Conservation (phyloP, 2,797 vertebrate genomes). For the Huso huso region DNA sequence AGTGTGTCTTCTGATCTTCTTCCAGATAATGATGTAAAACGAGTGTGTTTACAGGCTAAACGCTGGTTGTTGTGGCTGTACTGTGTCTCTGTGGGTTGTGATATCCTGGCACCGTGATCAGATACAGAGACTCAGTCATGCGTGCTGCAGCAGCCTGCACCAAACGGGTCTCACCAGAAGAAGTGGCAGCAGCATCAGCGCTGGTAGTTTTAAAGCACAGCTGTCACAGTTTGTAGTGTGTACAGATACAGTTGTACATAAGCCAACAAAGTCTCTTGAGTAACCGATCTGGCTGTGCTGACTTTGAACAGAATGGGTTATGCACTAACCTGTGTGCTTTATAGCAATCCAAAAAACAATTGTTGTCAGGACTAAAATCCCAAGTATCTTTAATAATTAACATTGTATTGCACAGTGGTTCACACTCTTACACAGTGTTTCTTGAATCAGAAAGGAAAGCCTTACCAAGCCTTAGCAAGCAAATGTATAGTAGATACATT, state of each 20-base stretch:
- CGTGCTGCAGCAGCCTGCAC: background rate
- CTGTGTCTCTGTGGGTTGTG: constrained; percentile 38
- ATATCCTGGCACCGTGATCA: constrained; percentile 16
- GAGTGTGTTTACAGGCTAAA: constrained; percentile 74
- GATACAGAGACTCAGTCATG: constrained; percentile 11
- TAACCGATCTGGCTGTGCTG: constrained; percentile 38
- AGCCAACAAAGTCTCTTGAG: constrained; percentile 54
- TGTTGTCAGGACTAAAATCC: background rate
- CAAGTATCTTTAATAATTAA: background rate
- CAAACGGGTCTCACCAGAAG: constrained; percentile 3
- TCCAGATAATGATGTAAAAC: constrained; percentile 77
- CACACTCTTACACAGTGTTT: too few species aligned
- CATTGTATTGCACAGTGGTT: too few species aligned
- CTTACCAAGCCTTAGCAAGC: too few species aligned
- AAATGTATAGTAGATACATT: too few species aligned
- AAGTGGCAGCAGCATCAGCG: constrained; percentile 16
- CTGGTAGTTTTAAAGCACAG: constrained; percentile 36
- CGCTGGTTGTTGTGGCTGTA: constrained; percentile 60
- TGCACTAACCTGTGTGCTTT: background rate
- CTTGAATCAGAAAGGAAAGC: too few species aligned
- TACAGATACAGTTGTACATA: constrained; percentile 40
- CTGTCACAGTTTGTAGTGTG: constrained; percentile 56
- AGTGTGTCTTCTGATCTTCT: constrained; percentile 63
- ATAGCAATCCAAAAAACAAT: background rate
- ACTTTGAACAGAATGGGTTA: constrained; percentile 1